Evolutionary conservation across 2,888 invertebrate species (phyloP).

Genomic region (Hirtodrosophila trivittata): DNA sequence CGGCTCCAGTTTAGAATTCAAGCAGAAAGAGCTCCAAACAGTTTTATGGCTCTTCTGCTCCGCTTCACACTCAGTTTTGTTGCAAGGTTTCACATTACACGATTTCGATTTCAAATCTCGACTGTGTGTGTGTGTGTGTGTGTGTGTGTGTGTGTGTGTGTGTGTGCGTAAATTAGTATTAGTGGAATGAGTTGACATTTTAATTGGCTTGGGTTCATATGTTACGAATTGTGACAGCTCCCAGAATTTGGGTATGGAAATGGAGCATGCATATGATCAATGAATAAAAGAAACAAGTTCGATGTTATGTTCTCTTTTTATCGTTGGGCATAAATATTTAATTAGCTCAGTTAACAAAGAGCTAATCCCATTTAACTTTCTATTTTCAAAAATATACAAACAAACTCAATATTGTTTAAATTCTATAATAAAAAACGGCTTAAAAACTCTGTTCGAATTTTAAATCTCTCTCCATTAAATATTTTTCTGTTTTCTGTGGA

Average conservation of each 20-base stretch:
- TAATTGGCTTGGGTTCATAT: constrained; percentile 61
- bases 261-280: constrained; percentile 15
- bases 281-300: neutral
- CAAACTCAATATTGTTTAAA: too few species aligned
- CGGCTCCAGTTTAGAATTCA: constrained; percentile 52
- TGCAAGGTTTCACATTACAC: constrained; percentile 55
- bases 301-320: neutral
- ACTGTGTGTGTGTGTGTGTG: constrained; percentile 10
- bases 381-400: constrained; percentile 8
- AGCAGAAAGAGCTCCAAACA: constrained; percentile 56
- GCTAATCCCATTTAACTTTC: constrained; percentile 37
- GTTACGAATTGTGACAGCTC: constrained; percentile 52
- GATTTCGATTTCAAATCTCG: constrained; percentile 44
- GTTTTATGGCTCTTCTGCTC: constrained; percentile 52
- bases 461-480: neutral
- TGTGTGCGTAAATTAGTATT: constrained; percentile 11
- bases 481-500: constrained; percentile 17
- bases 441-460: constrained; percentile 3
- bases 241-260: constrained; percentile 18
- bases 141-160: constrained; percentile 1
- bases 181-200: constrained; percentile 54
- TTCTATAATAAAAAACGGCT: constrained; percentile 5
- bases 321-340: neutral
- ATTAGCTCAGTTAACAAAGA: neutral
- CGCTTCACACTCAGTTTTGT: constrained; percentile 18